A percentile compares a stretch with the other conserved stretches of the same genome.
These are phyloP conservation scores for Panurus biarmicus DNA, from an alignment of 2,113 vertebrate genomes.

Conservation along the genomic window DNA sequence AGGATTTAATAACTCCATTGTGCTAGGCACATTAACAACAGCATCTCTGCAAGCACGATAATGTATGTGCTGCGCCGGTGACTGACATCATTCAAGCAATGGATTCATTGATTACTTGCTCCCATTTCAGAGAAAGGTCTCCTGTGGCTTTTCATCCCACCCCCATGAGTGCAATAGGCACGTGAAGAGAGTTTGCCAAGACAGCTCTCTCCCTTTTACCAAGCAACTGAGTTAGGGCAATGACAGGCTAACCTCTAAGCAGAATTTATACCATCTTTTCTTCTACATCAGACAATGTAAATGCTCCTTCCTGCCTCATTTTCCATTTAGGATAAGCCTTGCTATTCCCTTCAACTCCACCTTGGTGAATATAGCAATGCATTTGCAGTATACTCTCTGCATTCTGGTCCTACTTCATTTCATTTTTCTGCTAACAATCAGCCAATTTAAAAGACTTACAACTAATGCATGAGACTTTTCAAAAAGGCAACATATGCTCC, in stretches of 20 bases:
- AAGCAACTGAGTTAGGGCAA: neutral
- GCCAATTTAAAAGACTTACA: constrained; percentile 9
- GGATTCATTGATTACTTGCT: neutral
- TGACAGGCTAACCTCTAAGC: neutral
- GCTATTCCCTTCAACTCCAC: neutral
- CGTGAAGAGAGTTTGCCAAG: neutral
- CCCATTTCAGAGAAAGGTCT: neutral
- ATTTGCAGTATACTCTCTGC: neutral
- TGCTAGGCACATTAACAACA: neutral
- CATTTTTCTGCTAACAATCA: neutral
- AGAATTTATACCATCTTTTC: neutral
- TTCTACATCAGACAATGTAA: neutral
- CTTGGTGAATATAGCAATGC: neutral
- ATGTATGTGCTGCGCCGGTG: neutral
- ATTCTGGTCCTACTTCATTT: neutral
- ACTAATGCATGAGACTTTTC: constrained; percentile 4
- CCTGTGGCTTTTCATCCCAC: neutral
- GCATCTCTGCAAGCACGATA: neutral
- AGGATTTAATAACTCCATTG: neutral
- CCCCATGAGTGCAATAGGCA: neutral
- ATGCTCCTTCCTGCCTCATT: neutral
- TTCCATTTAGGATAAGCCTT: neutral
- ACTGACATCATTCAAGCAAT: neutral
- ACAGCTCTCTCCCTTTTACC: neutral
- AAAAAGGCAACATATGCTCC: neutral